phyloP scores from a whole-genome alignment of 2,113 vertebrate species.

The Nematolebias whitei region DNA sequence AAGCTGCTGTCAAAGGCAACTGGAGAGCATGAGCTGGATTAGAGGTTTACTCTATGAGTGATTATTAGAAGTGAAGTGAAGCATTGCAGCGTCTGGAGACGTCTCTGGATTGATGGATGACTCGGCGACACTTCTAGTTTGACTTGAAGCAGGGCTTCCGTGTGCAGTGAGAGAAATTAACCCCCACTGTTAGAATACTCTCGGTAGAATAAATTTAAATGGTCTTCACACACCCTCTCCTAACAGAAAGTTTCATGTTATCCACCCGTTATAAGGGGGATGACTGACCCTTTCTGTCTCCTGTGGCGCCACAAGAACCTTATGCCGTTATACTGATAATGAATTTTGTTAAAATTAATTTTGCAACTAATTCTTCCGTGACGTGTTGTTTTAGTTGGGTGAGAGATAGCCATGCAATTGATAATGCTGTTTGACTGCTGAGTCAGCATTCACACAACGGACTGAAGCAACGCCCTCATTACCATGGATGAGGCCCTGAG shows the following conservation, averaged over 20 bases:
- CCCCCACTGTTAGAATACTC: neutral
- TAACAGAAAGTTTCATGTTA: too few relatives aligned
- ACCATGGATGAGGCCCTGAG: too few relatives aligned
- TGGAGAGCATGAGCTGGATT: conserved; percentile 66
- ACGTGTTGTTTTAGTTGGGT: neutral
- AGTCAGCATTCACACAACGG: too few relatives aligned
- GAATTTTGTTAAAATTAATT: neutral
- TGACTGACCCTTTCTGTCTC: too few relatives aligned
- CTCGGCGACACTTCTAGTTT: conserved; percentile 34
- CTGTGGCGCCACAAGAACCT: neutral
- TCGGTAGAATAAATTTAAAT: neutral
- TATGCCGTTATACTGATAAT: neutral
- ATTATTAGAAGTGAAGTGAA: conserved; percentile 57
- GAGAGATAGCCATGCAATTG: neutral
- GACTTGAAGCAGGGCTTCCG: conserved; percentile 15
- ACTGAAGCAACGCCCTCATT: too few relatives aligned
- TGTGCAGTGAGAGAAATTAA: conserved; percentile 8
- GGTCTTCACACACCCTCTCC: too few relatives aligned
- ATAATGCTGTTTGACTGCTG: too few relatives aligned
- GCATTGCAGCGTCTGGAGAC: conserved; percentile 50
- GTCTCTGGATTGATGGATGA: conserved; percentile 62
- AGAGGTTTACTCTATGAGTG: conserved; percentile 56
- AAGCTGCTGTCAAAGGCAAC: conserved; percentile 73
- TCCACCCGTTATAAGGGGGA: too few relatives aligned
- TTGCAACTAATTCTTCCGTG: neutral